Conservation (phyloP, 2,797 vertebrate species). For the Anguilla pacifica region DNA sequence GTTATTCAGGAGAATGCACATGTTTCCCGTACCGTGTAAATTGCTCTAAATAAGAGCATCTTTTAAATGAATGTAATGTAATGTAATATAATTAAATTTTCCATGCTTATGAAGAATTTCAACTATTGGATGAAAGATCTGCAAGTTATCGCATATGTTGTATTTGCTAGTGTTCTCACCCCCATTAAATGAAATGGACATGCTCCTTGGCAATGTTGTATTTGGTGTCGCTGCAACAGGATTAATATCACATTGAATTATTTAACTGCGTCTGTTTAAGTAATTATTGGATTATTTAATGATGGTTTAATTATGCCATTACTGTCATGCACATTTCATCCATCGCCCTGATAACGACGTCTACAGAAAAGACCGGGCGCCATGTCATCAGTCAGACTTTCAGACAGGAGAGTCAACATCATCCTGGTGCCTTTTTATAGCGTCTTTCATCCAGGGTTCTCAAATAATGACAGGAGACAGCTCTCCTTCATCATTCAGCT, state of each 20-base stretch:
- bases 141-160: background rate
- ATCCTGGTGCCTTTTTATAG: background rate
- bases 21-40: background rate
- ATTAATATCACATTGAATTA: background rate
- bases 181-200: too few relatives aligned
- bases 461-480: background rate
- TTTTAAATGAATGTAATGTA: background rate
- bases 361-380: background rate
- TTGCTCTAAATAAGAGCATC: background rate
- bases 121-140: background rate
- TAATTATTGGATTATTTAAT: slow-evolving; percentile 8
- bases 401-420: background rate
- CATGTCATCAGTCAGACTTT: background rate
- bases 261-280: background rate
- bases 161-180: background rate
- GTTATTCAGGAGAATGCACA: background rate
- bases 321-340: background rate
- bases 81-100: background rate
- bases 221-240: background rate
- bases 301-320: background rate
- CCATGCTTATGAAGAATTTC: background rate
- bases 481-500: background rate
- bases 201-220: background rate
- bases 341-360: background rate
- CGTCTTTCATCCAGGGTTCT: background rate